Percentiles rank a stretch among this genome's conserved stretches.
Conservation (phyloP, 2,888 invertebrate species). For the Caenorhabditis imperialis region DNA sequence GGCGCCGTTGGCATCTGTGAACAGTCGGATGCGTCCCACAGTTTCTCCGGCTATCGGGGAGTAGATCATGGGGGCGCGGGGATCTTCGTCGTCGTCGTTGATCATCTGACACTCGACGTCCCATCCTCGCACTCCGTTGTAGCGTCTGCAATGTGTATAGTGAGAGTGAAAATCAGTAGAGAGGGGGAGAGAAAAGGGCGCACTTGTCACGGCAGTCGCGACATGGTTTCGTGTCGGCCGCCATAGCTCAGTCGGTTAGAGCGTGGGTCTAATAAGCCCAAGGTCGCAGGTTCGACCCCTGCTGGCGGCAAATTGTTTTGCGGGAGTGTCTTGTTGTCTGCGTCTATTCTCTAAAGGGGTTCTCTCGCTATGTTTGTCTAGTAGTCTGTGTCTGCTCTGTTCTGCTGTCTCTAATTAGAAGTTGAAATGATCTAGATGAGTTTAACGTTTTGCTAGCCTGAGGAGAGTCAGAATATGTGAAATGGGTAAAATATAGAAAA, state of each 20-base stretch:
- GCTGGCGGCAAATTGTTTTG: constrained; percentile 77
- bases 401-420: neutral
- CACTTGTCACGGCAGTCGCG: too few species aligned
- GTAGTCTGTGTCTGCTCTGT: neutral
- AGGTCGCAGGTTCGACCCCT: constrained; percentile 78
- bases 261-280: constrained; percentile 78
- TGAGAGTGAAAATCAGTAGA: too few species aligned
- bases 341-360: too few species aligned
- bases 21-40: constrained; percentile 68
- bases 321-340: too few species aligned
- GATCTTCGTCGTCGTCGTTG: constrained; percentile 68
- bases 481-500: too few species aligned
- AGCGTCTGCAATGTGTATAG: constrained; percentile 65
- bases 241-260: constrained; percentile 78
- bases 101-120: constrained; percentile 72
- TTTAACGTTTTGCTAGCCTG: neutral
- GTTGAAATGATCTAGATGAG: too few species aligned
- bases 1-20: constrained; percentile 58
- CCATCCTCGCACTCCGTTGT: constrained; percentile 76
- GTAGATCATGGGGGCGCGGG: constrained; percentile 71
- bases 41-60: constrained; percentile 71
- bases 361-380: too few species aligned
- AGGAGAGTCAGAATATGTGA: neutral
- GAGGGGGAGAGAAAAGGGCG: too few species aligned
- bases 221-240: too few species aligned